phyloP scores from a whole-genome alignment of 2,113 vertebrate genomes.

The Tapirus terrestris region DNA sequence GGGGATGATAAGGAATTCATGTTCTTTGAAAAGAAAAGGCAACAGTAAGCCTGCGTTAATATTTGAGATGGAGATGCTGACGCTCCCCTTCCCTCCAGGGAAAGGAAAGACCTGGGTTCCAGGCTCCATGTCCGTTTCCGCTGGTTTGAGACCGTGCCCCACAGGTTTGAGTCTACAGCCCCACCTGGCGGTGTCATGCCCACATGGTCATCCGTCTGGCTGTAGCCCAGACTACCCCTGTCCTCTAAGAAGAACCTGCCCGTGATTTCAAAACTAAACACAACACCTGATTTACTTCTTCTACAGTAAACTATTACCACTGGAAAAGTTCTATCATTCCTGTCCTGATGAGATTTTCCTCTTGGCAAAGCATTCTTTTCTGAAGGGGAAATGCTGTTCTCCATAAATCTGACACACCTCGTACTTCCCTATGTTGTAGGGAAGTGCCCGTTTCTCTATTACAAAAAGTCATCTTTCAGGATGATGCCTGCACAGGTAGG shows the following conservation, averaged over 20 bases:
- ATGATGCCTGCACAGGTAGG: neutral
- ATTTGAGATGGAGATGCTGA: neutral
- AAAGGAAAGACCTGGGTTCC: fast-evolving
- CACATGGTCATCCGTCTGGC: fast-evolving
- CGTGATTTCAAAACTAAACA: neutral
- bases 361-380: neutral
- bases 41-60: neutral
- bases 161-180: neutral
- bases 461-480: neutral
- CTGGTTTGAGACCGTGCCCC: fast-evolving
- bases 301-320: neutral
- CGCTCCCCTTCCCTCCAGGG: too few species aligned
- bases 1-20: neutral
- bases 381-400: neutral
- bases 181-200: neutral
- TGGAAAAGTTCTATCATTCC: neutral
- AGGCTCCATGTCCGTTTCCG: fast-evolving
- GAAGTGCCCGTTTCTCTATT: neutral
- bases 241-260: neutral
- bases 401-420: too few species aligned
- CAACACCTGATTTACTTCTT: neutral
- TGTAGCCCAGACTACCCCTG: fast-evolving
- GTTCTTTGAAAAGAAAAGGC: neutral
- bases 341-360: neutral
- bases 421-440: fast-evolving